Evolutionary conservation across 2,113 vertebrate species (phyloP).

Genomic region (Lota lota): DNA sequence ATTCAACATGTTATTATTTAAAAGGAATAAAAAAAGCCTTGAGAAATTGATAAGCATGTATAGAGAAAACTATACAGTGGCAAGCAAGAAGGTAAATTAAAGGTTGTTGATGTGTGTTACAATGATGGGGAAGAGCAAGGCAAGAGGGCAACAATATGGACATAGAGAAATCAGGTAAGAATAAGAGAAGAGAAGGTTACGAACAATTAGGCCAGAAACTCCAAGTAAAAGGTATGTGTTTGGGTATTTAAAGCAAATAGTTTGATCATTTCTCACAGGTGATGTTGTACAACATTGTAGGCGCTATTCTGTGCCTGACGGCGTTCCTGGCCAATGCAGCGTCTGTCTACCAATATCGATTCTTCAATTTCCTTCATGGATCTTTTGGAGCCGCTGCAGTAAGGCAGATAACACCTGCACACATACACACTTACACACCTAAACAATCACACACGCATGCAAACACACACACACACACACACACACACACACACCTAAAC

Average conservation of each 20-base stretch:
- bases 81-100: no score
- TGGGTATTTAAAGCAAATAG: neutral
- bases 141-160: no score
- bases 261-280: constrained; percentile 64
- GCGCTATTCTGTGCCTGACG: constrained; percentile 78
- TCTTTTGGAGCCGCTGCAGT: constrained; percentile 79
- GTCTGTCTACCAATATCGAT: constrained; percentile 29
- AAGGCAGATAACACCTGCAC: constrained; percentile 53
- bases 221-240: neutral
- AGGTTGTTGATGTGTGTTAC: no score
- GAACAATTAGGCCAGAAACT: no score
- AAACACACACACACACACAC: constrained; percentile 3
- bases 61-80: no score
- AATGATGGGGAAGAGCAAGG: no score
- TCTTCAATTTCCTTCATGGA: constrained; percentile 27
- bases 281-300: constrained; percentile 72
- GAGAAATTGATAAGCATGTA: no score
- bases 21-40: no score
- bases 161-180: no score
- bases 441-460: constrained; percentile 13
- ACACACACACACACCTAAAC: neutral
- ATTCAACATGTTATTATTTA: no score
- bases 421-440: neutral
- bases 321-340: constrained; percentile 80
- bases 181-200: no score